Base-by-base conservation (phyloP, 2,888 invertebrate genomes). In the Automeris io region DNA sequence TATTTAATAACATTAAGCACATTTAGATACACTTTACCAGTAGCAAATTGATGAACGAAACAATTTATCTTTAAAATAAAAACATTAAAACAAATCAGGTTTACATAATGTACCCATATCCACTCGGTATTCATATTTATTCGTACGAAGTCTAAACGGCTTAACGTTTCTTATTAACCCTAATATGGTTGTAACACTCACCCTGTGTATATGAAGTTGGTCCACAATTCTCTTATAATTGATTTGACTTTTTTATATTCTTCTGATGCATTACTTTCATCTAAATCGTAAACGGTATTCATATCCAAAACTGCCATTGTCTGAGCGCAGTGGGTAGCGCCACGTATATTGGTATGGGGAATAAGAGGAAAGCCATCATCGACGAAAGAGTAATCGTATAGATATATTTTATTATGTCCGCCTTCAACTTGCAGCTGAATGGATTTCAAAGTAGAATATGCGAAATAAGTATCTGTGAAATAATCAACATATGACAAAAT, bases 151-250 rank as follows among this genome's bases (percentile, higher is more conserved):
- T n/a, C n/a, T n/a, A n/a, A n/a, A n/a, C n/a, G n/a, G n/a, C n/a
- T n/a, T n/a, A n/a, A n/a, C n/a, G n/a, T n/a, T n/a, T n/a, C n/a
- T n/a, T n/a, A n/a, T n/a, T n/a, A n/a, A n/a, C n/a, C n/a, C n/a
- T n/a, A n/a, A n/a, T n/a, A n/a, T n/a, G n/a, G n/a, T n/a, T 9
- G 13, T 21, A 18, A 1, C 24, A 38, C 63, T 54, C 46, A 72
- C 71, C 70, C 64, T 4, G 55, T 59, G 37, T 49, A 65, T 5
- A 70, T 54, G 34, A 70, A 73, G 35, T 65, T 66, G 2, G 51
- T 45, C 70, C 70, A 71, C 5, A 70, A 41, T 29, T 61, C 50
- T 32, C 62, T 49, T 4, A 63, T 37, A 0, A 38, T 26, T 5
- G 32, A 24, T 33, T 57, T 63, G 39, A 63, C 49, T 2, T 50